Evolutionary conservation across 2,888 invertebrate species (phyloP), one percentile per base, ranked within the genome.

Genomic region (Metallyticus violacea): DNA sequence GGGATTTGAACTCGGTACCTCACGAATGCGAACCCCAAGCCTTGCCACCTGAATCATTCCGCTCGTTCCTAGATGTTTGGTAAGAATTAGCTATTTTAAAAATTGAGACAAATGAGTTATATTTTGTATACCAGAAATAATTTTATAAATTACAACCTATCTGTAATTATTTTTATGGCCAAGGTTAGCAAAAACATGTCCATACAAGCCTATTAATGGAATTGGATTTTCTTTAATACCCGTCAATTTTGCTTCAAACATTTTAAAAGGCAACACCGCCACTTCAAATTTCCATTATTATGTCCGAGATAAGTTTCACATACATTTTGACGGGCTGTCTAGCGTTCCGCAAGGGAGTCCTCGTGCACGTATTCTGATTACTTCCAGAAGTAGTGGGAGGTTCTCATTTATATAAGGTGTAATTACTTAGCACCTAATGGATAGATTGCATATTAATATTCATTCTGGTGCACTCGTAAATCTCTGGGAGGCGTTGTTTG

Each of bases 371-470:
- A 5, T 22, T 62, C 40, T 62, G 40, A 62, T 62, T 62, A 22
- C 15, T 62, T 62, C 40, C 22, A 62, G 40, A 15, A 62, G 22
- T 62, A 22, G 9, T 62, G 40, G 40, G 40, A 62, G 40, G 40
- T 62, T 62, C 82, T 76, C 82, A 82, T 76, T 76, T 82, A 76
- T 82, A 26, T 22, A 76, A 82, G 76, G 9, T 25, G 76, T 76
- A 82, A 82, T 82, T 82, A 82, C 27, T 82, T 82, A 82, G 76
- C 82, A 26, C 82, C 82, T 26, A 82, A 29, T 6, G 82, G 26
- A 15, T 26, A 26, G 40, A 9, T 26, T 6, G 26, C 26, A 25
- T 26, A 26, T 82, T 81, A 81, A 81, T 81, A 81, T 81, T 40
- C 81, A 30, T 62, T 62, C 40, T 62, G 40, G 15, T 62, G 22